Conservation (phyloP, 92 coral and sea anemone species). For the Micromussa lordhowensis region DNA sequence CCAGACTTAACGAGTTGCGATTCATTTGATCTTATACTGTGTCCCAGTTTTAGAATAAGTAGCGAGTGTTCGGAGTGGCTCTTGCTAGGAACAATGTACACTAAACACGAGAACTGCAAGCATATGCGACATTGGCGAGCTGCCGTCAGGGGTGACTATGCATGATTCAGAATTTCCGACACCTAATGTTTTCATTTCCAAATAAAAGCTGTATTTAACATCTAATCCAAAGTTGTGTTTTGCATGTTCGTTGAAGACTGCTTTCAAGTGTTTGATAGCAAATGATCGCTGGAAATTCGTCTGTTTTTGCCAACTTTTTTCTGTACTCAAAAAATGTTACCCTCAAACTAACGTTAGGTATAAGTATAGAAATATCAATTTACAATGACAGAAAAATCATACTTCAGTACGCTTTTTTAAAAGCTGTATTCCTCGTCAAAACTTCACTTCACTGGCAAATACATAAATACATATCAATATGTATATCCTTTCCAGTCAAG, state of each 20-base stretch:
- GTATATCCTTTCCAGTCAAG: not conserved
- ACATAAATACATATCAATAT: not conserved
- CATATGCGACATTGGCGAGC: conserved; percentile 82
- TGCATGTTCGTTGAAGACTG: not conserved
- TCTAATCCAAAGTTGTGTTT: not conserved
- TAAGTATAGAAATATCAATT: not conserved
- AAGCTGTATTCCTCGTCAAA: not conserved
- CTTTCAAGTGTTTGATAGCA: not conserved
- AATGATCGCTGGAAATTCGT: not conserved
- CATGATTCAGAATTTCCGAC: not conserved
- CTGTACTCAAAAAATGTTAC: not conserved
- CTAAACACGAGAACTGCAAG: conserved; percentile 62
- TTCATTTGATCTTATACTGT: conserved; percentile 79
- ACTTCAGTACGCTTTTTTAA: not conserved
- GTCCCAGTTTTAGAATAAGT: conserved; percentile 60
- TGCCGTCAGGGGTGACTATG: conserved; percentile 59
- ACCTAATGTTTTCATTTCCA: not conserved
- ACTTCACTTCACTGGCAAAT: not conserved
- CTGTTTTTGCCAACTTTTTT: too few species aligned
- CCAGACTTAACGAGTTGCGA: conserved; percentile 50
- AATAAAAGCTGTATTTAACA: not conserved
- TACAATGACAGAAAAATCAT: not conserved
- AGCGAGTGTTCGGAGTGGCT: conserved; percentile 60
- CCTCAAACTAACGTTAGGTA: too few species aligned
- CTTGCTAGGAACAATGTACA: conserved; percentile 80